Evolutionary conservation across 2,113 vertebrate species (phyloP), one percentile per base, ranked within the genome.

Genomic region (Apodemus speciosus): DNA sequence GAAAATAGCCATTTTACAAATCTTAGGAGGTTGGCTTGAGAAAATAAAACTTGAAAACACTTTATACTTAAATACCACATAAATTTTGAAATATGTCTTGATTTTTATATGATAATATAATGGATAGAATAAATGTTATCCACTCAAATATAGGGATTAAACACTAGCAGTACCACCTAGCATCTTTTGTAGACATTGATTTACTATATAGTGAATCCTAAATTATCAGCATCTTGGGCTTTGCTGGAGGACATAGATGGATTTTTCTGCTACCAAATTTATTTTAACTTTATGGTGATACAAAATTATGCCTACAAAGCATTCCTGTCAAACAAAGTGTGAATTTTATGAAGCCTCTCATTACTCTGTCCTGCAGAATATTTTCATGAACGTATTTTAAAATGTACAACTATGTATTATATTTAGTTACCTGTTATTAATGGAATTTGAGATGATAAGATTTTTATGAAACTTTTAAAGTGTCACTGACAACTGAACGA

Each of bases 301-400:
- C 15, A 53, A 51, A 71, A 0, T 68, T 43, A 71, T 3, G 38
- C 13, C 25, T 88, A 27, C 58, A 79, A 92, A 72, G 2, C 23
- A 80, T 94, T 93, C 20, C 86, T 94, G 5, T 76, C 43, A 80
- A 73, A 88, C 15, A 64, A 71, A 93, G 40, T 58, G 8, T 80
- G 66, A 85, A 77, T 84, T 40, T 84, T 13, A 89, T 60, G 35
- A n/a, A 93, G 27, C 3, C 14, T 72, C 3, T 23, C 73, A 69
- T 79, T 84, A 72, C 3, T 43, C 21, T 60, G 68, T 60, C 27
- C 0, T 71, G 5, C 46, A 87, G 15, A 79, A 7, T 49, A 89
- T 83, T 86, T 85, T 49, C 4, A 49, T 85, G 32, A 68, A 64
- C 35, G 53, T 40, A 32, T 88, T 85, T 46, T 43, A 58, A 93